Evolutionary conservation across 1,140 invertebrate species (phyloP).

Genomic region (Zaprionus taronus): DNA sequence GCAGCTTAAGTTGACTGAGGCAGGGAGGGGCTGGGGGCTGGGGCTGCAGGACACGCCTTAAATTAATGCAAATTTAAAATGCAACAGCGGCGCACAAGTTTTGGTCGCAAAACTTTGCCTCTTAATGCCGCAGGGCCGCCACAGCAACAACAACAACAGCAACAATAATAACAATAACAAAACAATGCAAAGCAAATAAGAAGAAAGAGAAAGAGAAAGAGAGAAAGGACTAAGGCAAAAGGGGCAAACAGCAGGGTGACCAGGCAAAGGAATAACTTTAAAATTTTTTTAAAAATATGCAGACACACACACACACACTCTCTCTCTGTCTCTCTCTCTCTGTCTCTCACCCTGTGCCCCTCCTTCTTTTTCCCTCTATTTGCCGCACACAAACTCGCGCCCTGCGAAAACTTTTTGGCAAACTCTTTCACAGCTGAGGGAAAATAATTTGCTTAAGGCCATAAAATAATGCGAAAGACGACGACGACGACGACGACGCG

Average conservation of each 20-base stretch:
- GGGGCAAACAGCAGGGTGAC: not conserved
- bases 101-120: conserved; percentile 32
- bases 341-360: not conserved
- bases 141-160: conserved; percentile 4
- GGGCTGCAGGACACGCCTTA: not conserved
- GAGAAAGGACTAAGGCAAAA: not conserved
- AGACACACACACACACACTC: conserved; percentile 22
- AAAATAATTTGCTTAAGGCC: conserved; percentile 76
- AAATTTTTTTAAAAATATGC: conserved; percentile 60
- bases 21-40: not conserved
- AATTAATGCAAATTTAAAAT: conserved; percentile 53
- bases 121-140: conserved; percentile 35
- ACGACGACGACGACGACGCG: conserved; percentile 4
- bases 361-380: conserved; percentile 12
- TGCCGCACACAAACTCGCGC: conserved; percentile 11
- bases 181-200: conserved; percentile 41
- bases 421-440: conserved; percentile 59
- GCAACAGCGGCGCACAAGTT: conserved; percentile 31
- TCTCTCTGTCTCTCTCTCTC: not conserved
- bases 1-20: not conserved
- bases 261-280: conserved; percentile 44
- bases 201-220: not conserved
- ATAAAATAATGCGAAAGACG: conserved; percentile 75
- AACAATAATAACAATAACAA: conserved; percentile 7
- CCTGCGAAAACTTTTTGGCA: conserved; percentile 60